Percentiles rank a stretch among this genome's conserved stretches.
Evolutionary conservation across 2,113 vertebrate species (phyloP).

Genomic region (Tragelaphus strepsiceros): DNA sequence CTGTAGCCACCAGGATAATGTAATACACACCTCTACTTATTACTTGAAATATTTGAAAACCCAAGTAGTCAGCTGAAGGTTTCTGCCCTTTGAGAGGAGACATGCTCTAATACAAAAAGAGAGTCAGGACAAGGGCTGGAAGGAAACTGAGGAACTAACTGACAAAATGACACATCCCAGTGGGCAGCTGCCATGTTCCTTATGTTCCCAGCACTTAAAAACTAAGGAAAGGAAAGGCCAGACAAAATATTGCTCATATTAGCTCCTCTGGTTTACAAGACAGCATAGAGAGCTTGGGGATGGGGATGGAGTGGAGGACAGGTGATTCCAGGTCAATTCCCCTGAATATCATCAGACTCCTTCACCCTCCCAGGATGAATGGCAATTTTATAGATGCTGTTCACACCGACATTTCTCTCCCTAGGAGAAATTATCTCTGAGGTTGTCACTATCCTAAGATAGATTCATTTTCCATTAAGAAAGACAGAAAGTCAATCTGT

Average conservation of each 20-base stretch:
- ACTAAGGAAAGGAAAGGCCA: constrained; percentile 13
- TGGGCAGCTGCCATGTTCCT: background rate
- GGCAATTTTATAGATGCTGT: constrained; percentile 47
- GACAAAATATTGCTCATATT: background rate
- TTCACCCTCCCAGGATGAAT: constrained; percentile 26
- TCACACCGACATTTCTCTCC: constrained; percentile 46
- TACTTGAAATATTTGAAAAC: constrained; percentile 35
- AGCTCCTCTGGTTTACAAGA: background rate
- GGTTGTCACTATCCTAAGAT: constrained; percentile 43
- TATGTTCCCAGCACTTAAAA: constrained; percentile 33
- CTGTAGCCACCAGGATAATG: background rate
- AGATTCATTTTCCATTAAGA: constrained; percentile 59
- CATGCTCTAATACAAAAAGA: background rate
- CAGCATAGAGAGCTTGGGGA: background rate
- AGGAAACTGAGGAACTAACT: constrained; percentile 24
- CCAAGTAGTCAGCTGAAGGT: background rate
- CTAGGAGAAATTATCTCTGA: constrained; percentile 53
- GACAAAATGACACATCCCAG: background rate
- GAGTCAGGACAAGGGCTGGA: background rate
- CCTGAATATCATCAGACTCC: background rate
- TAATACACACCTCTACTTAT: background rate
- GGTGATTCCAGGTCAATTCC: constrained; percentile 12
- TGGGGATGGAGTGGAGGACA: background rate
- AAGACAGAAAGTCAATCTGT: constrained; percentile 50
- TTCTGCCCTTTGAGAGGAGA: constrained; percentile 24